Conservation (phyloP, 2,888 invertebrate species). For the Physocephala rufipes region DNA sequence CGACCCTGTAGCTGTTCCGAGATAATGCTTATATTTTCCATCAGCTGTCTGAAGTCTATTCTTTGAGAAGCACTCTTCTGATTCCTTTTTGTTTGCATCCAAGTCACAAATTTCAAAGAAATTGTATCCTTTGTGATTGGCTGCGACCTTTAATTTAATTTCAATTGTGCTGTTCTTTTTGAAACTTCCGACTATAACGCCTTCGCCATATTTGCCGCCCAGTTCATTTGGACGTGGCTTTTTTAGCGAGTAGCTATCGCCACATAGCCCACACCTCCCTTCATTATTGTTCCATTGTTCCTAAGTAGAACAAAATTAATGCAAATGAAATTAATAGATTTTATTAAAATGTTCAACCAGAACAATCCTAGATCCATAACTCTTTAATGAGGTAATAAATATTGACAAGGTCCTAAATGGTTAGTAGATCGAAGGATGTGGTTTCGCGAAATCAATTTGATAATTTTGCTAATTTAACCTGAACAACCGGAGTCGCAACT, state of each 20-base stretch:
- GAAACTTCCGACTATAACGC: constrained; percentile 66
- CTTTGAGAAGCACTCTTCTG: constrained; percentile 68
- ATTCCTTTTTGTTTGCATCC: constrained; percentile 63
- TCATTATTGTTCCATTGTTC: constrained; percentile 64
- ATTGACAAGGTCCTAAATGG: not conserved
- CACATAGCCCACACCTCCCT: constrained; percentile 70
- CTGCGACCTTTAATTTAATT: constrained; percentile 63
- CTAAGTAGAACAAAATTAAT: constrained; percentile 41
- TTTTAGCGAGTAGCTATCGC: constrained; percentile 66
- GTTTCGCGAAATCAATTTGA: no score
- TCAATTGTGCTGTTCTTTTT: constrained; percentile 49
- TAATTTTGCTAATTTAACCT: no score
- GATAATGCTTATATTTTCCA: constrained; percentile 52
- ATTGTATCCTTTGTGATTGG: constrained; percentile 68
- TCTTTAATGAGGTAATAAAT: no score
- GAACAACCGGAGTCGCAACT: constrained; percentile 37
- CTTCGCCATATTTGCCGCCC: constrained; percentile 67
- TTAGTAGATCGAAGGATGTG: no score
- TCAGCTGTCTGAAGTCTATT: constrained; percentile 60
- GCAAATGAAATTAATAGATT: not conserved
- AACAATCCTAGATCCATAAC: no score
- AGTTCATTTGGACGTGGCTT: constrained; percentile 69
- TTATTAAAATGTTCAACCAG: no score
- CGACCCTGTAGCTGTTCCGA: constrained; percentile 49
- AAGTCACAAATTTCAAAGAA: constrained; percentile 68